These are phyloP conservation scores for Myotis pilosus DNA, from an alignment of 2,797 vertebrate genomes.

Conservation along the genomic window DNA sequence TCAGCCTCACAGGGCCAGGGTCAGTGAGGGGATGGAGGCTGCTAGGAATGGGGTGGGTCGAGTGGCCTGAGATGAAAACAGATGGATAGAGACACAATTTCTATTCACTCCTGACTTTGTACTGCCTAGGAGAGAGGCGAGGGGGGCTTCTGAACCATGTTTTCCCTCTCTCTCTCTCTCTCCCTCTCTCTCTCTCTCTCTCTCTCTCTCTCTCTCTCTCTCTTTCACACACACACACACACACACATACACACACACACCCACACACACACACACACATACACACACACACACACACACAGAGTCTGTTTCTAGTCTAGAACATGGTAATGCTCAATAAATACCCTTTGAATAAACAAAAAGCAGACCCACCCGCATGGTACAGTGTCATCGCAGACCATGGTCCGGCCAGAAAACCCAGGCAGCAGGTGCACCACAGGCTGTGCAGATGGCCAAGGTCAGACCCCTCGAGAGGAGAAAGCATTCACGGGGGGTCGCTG, in stretches of 20 bases:
- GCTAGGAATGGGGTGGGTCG: background rate
- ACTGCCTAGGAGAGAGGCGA: background rate
- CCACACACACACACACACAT: background rate
- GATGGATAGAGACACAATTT: background rate
- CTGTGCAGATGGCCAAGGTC: background rate
- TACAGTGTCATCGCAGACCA: too few relatives aligned
- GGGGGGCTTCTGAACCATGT: background rate
- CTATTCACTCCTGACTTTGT: background rate
- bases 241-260: background rate
- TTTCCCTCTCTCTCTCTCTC: background rate
- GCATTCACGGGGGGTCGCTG: background rate
- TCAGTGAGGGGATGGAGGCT: background rate
- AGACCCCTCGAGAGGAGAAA: background rate
- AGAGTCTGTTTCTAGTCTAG: background rate
- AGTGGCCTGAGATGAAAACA: background rate
- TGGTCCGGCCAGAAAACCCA: too few relatives aligned
- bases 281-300: background rate
- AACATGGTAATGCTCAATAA: background rate
- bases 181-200: background rate
- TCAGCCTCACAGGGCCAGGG: too few relatives aligned
- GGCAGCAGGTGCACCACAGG: background rate
- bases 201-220: too few relatives aligned
- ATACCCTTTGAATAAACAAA: background rate
- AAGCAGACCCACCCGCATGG: background rate
- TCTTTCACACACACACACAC: background rate